Conservation (phyloP, 2,113 vertebrate species). For the Pardalotus punctatus region DNA sequence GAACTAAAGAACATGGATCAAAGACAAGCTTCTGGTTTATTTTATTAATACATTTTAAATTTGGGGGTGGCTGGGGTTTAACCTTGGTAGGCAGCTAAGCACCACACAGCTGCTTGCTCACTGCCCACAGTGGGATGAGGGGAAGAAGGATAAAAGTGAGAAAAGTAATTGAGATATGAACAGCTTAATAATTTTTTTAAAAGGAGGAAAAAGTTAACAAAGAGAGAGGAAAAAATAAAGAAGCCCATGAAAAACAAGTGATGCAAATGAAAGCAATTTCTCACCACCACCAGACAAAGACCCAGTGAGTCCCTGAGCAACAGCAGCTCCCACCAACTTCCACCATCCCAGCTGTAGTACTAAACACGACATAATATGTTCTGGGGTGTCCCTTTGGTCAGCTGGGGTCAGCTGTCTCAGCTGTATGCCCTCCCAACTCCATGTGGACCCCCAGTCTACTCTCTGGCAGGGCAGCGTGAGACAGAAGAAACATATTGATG, state of each 20-base stretch:
- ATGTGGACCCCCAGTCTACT: background rate
- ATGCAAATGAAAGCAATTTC: background rate
- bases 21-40: background rate
- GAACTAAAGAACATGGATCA: background rate
- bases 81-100: background rate
- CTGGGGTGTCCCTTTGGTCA: background rate
- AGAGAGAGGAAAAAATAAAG: background rate
- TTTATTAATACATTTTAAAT: background rate
- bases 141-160: background rate
- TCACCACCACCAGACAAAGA: background rate
- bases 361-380: background rate
- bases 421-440: background rate
- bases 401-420: background rate
- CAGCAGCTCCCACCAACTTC: rapidly evolving
- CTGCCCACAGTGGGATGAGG: no score
- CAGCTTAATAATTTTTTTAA: background rate
- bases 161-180: background rate
- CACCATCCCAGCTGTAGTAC: background rate
- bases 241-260: background rate
- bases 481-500: background rate
- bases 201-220: background rate
- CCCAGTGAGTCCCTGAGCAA: background rate
- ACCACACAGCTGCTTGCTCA: background rate
- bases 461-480: background rate
- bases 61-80: background rate